A percentile compares a stretch with the other conserved stretches of the same genome.
Conservation (phyloP, 2,888 invertebrate genomes). For the Megamerina dolium region DNA sequence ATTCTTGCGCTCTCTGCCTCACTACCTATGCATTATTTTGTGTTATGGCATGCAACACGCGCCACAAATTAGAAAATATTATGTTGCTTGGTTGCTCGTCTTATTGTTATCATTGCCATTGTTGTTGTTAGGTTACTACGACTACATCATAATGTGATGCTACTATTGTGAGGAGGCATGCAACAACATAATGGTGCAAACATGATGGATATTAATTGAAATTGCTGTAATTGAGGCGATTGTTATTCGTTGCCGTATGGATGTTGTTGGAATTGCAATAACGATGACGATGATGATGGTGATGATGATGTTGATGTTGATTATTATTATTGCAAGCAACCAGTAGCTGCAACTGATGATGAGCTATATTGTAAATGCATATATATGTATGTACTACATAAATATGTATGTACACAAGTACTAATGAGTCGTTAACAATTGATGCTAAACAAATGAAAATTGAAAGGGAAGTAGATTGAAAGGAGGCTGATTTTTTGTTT, state of each 20-base stretch:
- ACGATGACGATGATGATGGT: neutral
- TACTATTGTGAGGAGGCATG: too few relatives aligned
- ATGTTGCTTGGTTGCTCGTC: neutral
- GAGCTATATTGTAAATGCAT: neutral
- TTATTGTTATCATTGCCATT: neutral
- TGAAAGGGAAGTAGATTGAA: neutral
- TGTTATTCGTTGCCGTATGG: neutral
- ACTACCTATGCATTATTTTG: neutral
- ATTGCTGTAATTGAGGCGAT: conserved; percentile 21
- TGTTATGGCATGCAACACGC: conserved; percentile 44
- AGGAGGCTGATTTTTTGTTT: too few relatives aligned
- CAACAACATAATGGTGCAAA: conserved; percentile 19
- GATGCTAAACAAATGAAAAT: neutral
- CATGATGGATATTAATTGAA: conserved; percentile 33
- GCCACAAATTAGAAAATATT: conserved; percentile 38
- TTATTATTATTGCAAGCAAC: too few relatives aligned
- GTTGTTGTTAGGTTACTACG: neutral
- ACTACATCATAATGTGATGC: too few relatives aligned
- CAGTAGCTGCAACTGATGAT: neutral
- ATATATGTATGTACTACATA: too few relatives aligned
- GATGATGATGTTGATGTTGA: neutral
- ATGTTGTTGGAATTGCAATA: neutral
- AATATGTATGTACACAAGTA: neutral
- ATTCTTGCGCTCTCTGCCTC: too few relatives aligned
- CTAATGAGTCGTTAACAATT: neutral